Conservation (phyloP, 2,797 vertebrate genomes). For the Enteromius anoplus region DNA sequence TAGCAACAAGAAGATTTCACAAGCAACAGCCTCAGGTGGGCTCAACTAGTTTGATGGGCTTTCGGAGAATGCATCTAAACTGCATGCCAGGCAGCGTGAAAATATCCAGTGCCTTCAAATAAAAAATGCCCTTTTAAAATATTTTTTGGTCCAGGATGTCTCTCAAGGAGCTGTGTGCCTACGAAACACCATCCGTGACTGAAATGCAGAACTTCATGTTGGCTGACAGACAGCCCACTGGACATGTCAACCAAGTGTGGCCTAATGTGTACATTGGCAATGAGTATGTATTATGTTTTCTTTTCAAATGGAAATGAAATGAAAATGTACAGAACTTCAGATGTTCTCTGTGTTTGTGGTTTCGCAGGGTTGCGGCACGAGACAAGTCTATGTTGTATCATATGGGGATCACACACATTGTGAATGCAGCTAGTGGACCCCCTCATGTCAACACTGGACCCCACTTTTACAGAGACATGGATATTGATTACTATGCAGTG, state of each 20-base stretch:
- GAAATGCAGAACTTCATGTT: constrained; percentile 83
- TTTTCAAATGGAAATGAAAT: constrained; percentile 9
- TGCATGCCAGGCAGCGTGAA: constrained; percentile 29
- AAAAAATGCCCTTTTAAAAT: background rate
- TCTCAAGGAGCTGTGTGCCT: constrained; percentile 61
- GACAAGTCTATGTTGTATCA: constrained; percentile 81
- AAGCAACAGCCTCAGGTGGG: constrained; percentile 48
- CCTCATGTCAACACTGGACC: constrained; percentile 83
- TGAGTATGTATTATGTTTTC: constrained; percentile 73
- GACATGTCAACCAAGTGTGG: constrained; percentile 91
- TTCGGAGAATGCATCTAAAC: constrained; percentile 32
- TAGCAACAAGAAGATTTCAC: constrained; percentile 52
- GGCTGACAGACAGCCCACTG: constrained; percentile 68
- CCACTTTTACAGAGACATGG: constrained; percentile 85
- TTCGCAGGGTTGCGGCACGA: constrained; percentile 78
- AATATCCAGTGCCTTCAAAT: background rate
- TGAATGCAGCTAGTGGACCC: constrained; percentile 83
- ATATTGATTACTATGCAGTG: constrained; percentile 86
- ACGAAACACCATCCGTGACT: constrained; percentile 78
- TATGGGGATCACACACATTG: constrained; percentile 88
- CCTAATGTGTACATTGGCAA: constrained; percentile 90
- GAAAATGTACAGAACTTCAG: constrained; percentile 1
- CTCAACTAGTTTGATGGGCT: constrained; percentile 45
- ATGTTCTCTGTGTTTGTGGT: constrained; percentile 22
- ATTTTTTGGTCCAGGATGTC: constrained; percentile 68